Base-by-base conservation (phyloP, 1,140 invertebrate genomes). In the Ridgeia piscesae region DNA sequence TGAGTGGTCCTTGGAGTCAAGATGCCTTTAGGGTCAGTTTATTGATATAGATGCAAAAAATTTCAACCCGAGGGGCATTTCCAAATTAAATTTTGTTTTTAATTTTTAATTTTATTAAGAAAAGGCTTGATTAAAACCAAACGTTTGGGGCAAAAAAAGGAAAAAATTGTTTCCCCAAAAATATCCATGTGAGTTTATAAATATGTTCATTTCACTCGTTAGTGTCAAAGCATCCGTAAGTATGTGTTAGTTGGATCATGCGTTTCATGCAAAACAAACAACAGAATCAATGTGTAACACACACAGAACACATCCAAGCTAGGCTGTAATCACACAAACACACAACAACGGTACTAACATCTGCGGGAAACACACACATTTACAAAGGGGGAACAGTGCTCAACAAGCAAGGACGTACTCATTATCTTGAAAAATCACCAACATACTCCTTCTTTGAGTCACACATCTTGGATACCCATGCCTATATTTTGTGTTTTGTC, bases 201-300 rank as follows among this genome's bases (percentile, higher is more conserved):
- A 89, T 89, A 89, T 34, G 4, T 34, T 14, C 34, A 89, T 33
- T 17, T 14, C 21, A 90, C 89, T 35, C 17, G 31, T 90, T 2
- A 35, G 34, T n/a, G 4, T n/a, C 89, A 90, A 90, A 35, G 6
- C 35, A 90, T 6, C 11, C 34, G 33, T 27, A 34, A 90, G 4
- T 34, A 90, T 35, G 35, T 90, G 35, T 35, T 90, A 90, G n/a
- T 42, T n/a, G n/a, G n/a, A n/a, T 90, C 34, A 90, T 90, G 35
- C 21, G 33, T 35, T 90, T 35, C 33, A 90, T 33, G 33, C 89
- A 90, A n/a, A 34, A 35, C 8, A 34, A 90, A 77, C 58, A 77
- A 31, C 6, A 77, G 58, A 77, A 77, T 21, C 58, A 77, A 77
- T 31, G 0, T 42, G 42, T 42, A 4, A 4, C 11, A 11, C 4